phyloP scores from a whole-genome alignment of 2,797 vertebrate species.

The Tarsius wallacei region DNA sequence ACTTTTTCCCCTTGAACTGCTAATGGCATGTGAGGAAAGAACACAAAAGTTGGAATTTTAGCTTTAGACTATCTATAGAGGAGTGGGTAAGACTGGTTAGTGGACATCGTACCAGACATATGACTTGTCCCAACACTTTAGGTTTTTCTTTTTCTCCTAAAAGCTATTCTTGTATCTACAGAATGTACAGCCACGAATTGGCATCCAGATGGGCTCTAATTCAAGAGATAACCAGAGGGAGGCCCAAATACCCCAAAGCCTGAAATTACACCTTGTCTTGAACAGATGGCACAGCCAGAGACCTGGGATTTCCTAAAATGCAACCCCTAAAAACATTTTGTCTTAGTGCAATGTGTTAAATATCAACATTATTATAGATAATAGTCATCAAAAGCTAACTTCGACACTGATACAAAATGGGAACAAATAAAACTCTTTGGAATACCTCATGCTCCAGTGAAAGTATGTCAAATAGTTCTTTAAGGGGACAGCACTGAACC shows the following conservation, averaged over 20 bases:
- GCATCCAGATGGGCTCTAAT: slow-evolving; percentile 78
- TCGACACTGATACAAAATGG: slow-evolving; percentile 30
- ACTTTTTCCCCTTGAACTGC: slow-evolving; percentile 37
- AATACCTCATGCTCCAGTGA: neutral
- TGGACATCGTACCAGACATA: neutral
- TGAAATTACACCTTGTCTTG: slow-evolving; percentile 79
- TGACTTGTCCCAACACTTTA: neutral
- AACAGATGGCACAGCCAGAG: slow-evolving; percentile 82
- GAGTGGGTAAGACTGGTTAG: neutral
- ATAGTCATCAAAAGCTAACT: slow-evolving; percentile 54
- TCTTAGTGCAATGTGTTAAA: slow-evolving; percentile 75
- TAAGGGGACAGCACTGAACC: rapidly evolving
- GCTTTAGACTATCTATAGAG: neutral
- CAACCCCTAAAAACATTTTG: slow-evolving; percentile 78
- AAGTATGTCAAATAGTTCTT: slow-evolving; percentile 4
- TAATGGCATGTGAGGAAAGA: neutral
- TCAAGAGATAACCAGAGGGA: slow-evolving; percentile 77
- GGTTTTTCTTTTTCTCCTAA: slow-evolving; percentile 40
- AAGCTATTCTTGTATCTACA: slow-evolving; percentile 65
- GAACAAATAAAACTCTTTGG: slow-evolving; percentile 54
- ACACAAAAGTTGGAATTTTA: slow-evolving; percentile 14
- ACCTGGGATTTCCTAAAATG: slow-evolving; percentile 82
- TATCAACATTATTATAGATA: slow-evolving; percentile 77
- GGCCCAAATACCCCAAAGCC: slow-evolving; percentile 71
- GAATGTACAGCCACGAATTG: neutral